phyloP scores from a whole-genome alignment of 2,888 invertebrate species.

The Andrena haemorrhoa region DNA sequence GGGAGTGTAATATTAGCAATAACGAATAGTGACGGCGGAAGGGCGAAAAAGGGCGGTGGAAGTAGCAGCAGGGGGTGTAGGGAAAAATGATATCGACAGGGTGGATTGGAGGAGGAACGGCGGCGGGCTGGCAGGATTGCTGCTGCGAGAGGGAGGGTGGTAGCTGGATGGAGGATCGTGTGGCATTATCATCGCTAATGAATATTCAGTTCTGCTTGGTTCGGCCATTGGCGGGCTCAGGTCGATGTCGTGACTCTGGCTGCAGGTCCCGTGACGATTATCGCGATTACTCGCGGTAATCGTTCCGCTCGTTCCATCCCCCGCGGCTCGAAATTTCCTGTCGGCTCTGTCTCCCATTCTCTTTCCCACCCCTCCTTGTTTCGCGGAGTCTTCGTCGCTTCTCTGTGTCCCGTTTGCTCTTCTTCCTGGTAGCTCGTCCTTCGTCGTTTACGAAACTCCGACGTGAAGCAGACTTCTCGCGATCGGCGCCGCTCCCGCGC shows the following conservation, averaged over 20 bases:
- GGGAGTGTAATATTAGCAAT: conserved; percentile 32
- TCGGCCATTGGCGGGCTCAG: conserved; percentile 73
- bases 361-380: neutral
- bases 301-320: conserved; percentile 50
- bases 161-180: conserved; percentile 66
- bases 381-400: neutral
- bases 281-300: conserved; percentile 71
- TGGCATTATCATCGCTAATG: conserved; percentile 80
- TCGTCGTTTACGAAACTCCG: neutral
- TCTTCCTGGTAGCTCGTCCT: neutral
- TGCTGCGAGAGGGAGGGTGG: conserved; percentile 45
- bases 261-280: conserved; percentile 71
- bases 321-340: conserved; percentile 49
- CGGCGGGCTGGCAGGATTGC: conserved; percentile 31
- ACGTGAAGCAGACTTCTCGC: neutral
- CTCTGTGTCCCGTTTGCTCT: neutral
- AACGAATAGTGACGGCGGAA: conserved; percentile 30
- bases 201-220: conserved; percentile 81
- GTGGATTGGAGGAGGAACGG: conserved; percentile 9
- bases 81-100: conserved; percentile 41
- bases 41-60: conserved; percentile 1
- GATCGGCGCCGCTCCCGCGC: neutral
- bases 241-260: conserved; percentile 75
- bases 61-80: conserved; percentile 33
- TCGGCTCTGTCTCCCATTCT: neutral